phyloP scores from a whole-genome alignment of 2,888 invertebrate species.

The Leucoma salicis region DNA sequence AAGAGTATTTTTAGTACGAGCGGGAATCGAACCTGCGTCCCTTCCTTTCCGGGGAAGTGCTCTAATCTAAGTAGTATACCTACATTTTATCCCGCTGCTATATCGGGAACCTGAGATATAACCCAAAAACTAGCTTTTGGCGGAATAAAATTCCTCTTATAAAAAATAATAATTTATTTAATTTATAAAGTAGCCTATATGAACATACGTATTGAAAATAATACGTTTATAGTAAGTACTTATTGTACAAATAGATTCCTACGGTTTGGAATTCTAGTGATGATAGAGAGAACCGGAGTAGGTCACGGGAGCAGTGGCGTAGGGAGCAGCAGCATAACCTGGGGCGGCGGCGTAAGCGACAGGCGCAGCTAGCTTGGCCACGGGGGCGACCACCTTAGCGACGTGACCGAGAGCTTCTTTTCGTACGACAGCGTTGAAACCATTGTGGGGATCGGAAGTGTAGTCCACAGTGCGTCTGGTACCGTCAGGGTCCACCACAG shows the following conservation, averaged over 20 bases:
- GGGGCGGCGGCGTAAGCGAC: conserved; percentile 50
- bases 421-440: conserved; percentile 82
- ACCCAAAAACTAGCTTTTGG: too few species aligned
- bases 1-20: too few species aligned
- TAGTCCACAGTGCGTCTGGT: conserved; percentile 80
- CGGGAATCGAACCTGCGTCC: too few species aligned
- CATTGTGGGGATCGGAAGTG: conserved; percentile 70
- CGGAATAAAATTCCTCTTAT: not conserved
- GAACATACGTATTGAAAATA: conserved; percentile 39
- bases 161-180: conserved; percentile 23
- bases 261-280: conserved; percentile 65
- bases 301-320: conserved; percentile 46
- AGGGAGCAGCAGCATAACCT: conserved; percentile 50
- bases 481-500: conserved; percentile 80
- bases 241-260: conserved; percentile 39
- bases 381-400: conserved; percentile 47
- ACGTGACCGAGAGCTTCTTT: conserved; percentile 60
- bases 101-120: too few species aligned
- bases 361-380: conserved; percentile 35
- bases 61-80: too few species aligned
- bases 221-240: conserved; percentile 39
- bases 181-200: conserved; percentile 44
- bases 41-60: too few species aligned
- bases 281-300: conserved; percentile 60
- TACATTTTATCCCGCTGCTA: too few species aligned